phyloP scores from a whole-genome alignment of 2,888 invertebrate genomes.

The Mechanitis mazaeus region DNA sequence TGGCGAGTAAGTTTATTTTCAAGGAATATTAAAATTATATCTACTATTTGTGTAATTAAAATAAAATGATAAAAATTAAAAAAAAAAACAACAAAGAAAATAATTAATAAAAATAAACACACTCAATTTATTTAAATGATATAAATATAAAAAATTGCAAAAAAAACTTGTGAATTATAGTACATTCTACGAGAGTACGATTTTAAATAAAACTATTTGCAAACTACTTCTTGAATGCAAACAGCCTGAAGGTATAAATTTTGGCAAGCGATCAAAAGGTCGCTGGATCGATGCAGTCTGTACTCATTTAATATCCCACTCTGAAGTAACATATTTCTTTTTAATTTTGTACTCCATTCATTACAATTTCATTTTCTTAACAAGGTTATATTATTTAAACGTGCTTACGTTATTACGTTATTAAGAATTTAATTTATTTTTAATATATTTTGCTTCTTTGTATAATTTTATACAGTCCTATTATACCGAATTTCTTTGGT shows the following conservation, averaged over 20 bases:
- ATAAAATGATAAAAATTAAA: too few species aligned
- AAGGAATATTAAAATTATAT: background rate
- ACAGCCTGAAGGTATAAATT: constrained; percentile 13
- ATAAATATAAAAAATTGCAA: too few species aligned
- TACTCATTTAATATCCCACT: constrained; percentile 10
- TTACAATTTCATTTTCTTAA: too few species aligned
- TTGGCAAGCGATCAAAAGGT: constrained; percentile 27
- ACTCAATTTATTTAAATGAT: too few species aligned
- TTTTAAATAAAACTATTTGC: background rate
- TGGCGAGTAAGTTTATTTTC: constrained; percentile 10
- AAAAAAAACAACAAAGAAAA: too few species aligned
- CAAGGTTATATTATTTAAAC: too few species aligned
- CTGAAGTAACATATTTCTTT: constrained; percentile 7
- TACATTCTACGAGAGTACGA: background rate
- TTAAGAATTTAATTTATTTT: too few species aligned
- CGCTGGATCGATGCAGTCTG: constrained; percentile 23
- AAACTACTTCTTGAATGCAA: constrained; percentile 1
- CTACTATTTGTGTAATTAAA: background rate
- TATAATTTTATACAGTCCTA: too few species aligned
- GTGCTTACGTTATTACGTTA: too few species aligned
- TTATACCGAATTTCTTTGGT: too few species aligned
- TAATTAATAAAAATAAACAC: too few species aligned
- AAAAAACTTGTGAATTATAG: background rate
- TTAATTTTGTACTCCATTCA: background rate
- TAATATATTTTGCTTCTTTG: too few species aligned